phyloP scores from a whole-genome alignment of 2,113 vertebrate species.

The Sitta europaea region DNA sequence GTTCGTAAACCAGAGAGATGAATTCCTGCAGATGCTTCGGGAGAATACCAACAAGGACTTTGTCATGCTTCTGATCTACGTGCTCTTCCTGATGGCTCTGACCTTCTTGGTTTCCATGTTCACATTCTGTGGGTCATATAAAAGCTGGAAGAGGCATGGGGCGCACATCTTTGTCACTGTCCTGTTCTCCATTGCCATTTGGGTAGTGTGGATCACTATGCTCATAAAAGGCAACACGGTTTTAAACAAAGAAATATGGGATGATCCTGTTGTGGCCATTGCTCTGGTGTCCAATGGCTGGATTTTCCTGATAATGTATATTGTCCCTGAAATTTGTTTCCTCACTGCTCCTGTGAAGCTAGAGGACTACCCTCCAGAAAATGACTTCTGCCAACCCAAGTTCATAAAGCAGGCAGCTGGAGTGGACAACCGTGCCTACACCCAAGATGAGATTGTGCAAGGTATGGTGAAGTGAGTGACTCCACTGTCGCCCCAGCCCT shows the following conservation, averaged over 20 bases:
- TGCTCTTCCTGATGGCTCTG: conserved; percentile 80
- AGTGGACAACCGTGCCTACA: conserved; percentile 73
- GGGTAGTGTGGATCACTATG: conserved; percentile 88
- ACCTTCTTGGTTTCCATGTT: conserved; percentile 71
- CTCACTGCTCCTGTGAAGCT: conserved; percentile 72
- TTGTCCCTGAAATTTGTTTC: conserved; percentile 76
- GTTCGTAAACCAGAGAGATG: conserved; percentile 62
- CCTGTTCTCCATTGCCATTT: conserved; percentile 79
- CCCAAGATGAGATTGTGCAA: conserved; percentile 67
- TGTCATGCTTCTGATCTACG: conserved; percentile 86
- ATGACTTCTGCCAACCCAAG: conserved; percentile 65
- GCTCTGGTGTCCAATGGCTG: conserved; percentile 86
- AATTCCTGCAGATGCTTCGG: rapidly evolving
- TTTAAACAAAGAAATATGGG: conserved; percentile 59
- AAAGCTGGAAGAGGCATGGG: conserved; percentile 74
- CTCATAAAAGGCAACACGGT: conserved; percentile 68
- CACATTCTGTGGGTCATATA: conserved; percentile 70
- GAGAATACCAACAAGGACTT: conserved; percentile 77
- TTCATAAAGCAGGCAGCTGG: conserved; percentile 68
- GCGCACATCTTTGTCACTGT: conserved; percentile 75
- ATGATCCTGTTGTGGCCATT: conserved; percentile 83
- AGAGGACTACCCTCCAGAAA: conserved; percentile 68
- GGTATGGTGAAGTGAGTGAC: conserved; percentile 40
- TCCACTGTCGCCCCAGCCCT: neutral
- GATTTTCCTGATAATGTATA: conserved; percentile 82